Base-by-base conservation (phyloP, 2,113 vertebrate genomes). In the Fukomys damarensis region DNA sequence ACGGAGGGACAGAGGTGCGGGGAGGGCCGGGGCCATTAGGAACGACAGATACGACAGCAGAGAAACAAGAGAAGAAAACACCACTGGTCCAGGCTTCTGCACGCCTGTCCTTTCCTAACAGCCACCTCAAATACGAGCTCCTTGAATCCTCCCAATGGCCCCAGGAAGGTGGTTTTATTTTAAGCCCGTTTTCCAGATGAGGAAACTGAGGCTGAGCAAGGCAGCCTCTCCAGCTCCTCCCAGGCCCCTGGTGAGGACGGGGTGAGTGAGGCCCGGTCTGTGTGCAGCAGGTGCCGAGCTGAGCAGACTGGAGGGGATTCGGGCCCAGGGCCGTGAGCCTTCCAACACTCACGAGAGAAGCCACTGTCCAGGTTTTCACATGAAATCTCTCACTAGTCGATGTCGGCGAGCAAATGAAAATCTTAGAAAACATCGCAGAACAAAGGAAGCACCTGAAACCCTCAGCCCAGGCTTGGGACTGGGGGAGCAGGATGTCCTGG, bases 231-330 rank as follows among this genome's bases (percentile, higher is more conserved):
- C 12, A 24, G n/a, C n/a, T 24, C 12, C 38, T 76, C 5, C 32
- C 58, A 56, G n/a, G 56, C 46, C 43, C 38, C 14, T 0, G 19
- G 79, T 22, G 43, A 52, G 28, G 59, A 83, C 79, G 22, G 46
- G 46, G 54, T 41, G 24, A 65, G 19, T n/a, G 61, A 17, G 54
- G 10, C 79, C 28, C 0, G 0, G 14, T 32, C 74, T 49, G 17
- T 26, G 59, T 2, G 0, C n/a, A 46, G 12, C 46, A 6, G 41
- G 58, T 1, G 0, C 1, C 2, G 52, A n/a, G 9, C 89, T 28
- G 54, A 68, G 30, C 38, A 38, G 10, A 6, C 68, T 0, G 0
- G 19, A 2, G 11, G 52, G 13, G 9, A 28, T 3, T 4, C 0
- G 43, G 63, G 10, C 74, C 2, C 7, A 0, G 43, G 26, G 35